phyloP scores from a whole-genome alignment of 2,797 vertebrate genomes.

The Psittacula derbiana region DNA sequence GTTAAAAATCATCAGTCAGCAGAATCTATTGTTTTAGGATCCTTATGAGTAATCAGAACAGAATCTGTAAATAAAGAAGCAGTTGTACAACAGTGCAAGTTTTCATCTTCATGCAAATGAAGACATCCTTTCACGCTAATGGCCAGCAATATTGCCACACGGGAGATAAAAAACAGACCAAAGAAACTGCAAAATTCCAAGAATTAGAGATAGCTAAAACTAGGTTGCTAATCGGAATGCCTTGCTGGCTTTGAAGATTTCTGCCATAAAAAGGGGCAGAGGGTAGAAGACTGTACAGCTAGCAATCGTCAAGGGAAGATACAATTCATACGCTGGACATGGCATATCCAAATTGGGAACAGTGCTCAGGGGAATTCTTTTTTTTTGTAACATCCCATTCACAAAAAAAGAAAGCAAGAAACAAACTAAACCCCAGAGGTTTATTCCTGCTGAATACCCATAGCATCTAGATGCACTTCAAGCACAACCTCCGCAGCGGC shows the following conservation, averaged over 20 bases:
- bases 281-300: neutral
- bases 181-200: neutral
- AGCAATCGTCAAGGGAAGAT: neutral
- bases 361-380: neutral
- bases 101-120: conserved; percentile 22
- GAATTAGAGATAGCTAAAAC: neutral
- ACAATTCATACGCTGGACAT: neutral
- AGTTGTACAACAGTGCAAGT: neutral
- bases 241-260: neutral
- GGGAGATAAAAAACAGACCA: neutral
- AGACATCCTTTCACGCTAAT: neutral
- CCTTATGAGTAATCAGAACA: conserved; percentile 36
- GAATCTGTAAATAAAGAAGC: conserved; percentile 40
- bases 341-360: neutral
- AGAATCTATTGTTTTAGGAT: neutral
- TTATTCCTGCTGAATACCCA: neutral
- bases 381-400: neutral
- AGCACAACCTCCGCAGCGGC: neutral
- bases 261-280: neutral
- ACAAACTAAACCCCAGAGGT: neutral
- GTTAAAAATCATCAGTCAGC: conserved; percentile 45
- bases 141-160: neutral
- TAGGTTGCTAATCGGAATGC: neutral
- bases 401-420: neutral
- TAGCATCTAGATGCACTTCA: fast-evolving